Evolutionary conservation across 2,888 invertebrate genomes (phyloP).

Genomic region (Ormyrus thymus): DNA sequence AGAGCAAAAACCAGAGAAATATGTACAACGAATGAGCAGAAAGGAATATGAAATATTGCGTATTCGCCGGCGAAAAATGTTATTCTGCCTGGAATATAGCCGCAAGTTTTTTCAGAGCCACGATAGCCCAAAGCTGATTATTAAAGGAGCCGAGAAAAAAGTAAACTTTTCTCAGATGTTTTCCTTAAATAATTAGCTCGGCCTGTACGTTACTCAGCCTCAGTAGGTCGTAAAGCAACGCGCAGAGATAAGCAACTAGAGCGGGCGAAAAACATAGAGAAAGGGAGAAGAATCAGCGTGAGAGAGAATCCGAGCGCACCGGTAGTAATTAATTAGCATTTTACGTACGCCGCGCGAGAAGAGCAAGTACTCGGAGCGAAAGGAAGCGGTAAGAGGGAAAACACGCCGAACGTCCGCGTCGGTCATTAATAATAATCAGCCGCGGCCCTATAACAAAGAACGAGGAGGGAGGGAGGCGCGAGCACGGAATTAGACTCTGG

Average conservation of each 20-base stretch:
- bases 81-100: conserved; percentile 16
- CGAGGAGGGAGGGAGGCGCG: conserved; percentile 40
- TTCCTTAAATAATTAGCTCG: conserved; percentile 1
- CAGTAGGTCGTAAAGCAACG: background rate
- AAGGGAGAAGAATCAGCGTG: background rate
- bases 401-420: conserved; percentile 60
- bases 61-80: conserved; percentile 9
- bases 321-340: conserved; percentile 73
- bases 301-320: conserved; percentile 41
- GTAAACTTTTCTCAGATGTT: background rate
- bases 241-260: background rate
- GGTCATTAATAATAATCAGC: conserved; percentile 70
- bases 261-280: conserved; percentile 1
- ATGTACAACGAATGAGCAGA: conserved; percentile 15
- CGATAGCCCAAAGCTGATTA: conserved; percentile 1
- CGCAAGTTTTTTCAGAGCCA: background rate
- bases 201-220: conserved; percentile 1
- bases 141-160: background rate
- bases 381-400: conserved; percentile 30
- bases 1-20: conserved; percentile 45
- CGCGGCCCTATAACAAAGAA: conserved; percentile 52
- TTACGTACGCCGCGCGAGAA: conserved; percentile 60
- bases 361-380: background rate
- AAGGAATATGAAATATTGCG: conserved; percentile 18
- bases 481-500: conserved; percentile 64